Evolutionary conservation across 2,797 vertebrate genomes (phyloP).

Genomic region (Micrastur ruficollis): DNA sequence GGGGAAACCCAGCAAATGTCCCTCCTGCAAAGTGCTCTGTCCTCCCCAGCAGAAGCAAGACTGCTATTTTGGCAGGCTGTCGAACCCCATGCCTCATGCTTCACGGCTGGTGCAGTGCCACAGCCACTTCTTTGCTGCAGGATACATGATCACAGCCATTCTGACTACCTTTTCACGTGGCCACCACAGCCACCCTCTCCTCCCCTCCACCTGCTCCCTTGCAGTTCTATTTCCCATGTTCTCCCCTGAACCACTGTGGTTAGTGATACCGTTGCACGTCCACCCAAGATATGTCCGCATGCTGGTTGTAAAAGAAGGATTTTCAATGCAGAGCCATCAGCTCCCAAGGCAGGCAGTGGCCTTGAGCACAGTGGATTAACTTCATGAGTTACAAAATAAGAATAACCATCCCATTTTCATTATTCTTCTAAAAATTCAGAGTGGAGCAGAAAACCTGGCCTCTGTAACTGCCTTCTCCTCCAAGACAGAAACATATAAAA

Average conservation of each 20-base stretch:
- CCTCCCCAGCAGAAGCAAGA: neutral
- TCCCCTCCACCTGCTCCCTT: neutral
- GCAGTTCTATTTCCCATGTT: neutral
- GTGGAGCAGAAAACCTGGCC: neutral
- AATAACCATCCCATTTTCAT: neutral
- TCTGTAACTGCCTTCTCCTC: neutral
- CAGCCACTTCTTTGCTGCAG: neutral
- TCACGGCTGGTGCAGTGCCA: neutral
- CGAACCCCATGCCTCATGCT: fast-evolving
- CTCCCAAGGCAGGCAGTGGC: neutral
- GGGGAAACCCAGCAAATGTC: neutral
- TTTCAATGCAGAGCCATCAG: neutral
- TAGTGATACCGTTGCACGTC: fast-evolving
- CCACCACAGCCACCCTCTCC: neutral
- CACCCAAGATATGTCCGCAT: fast-evolving
- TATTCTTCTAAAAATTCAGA: neutral
- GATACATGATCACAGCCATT: neutral
- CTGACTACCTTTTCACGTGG: neutral
- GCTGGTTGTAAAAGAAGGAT: neutral
- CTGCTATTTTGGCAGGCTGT: neutral
- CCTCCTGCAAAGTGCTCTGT: neutral
- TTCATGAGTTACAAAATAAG: neutral
- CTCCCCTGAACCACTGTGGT: neutral
- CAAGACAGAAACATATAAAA: neutral
- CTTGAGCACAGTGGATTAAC: neutral